Evolutionary conservation across 2,888 invertebrate species (phyloP).

Genomic region (Antitype chi): DNA sequence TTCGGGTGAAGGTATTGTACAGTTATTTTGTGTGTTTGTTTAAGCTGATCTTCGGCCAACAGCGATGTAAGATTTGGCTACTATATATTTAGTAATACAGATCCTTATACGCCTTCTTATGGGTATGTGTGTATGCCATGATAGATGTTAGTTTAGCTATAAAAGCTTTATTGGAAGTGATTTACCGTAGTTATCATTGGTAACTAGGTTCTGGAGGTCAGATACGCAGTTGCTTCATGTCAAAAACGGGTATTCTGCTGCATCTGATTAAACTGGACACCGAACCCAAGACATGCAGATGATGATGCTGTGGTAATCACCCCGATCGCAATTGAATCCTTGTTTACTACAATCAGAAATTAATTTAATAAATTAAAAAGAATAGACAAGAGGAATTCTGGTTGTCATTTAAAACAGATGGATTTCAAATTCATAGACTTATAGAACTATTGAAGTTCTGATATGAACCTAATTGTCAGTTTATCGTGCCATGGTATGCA

Average conservation of each 20-base stretch:
- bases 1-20: too few relatives aligned
- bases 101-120: too few relatives aligned
- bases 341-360: neutral
- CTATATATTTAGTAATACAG: too few relatives aligned
- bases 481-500: slow-evolving; percentile 1
- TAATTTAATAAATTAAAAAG: neutral
- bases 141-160: too few relatives aligned
- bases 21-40: too few relatives aligned
- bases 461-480: neutral
- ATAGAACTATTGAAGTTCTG: neutral
- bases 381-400: neutral
- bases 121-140: too few relatives aligned
- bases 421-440: neutral
- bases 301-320: neutral
- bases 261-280: neutral
- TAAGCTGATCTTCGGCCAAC: too few relatives aligned
- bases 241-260: too few relatives aligned
- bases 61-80: too few relatives aligned
- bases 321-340: too few relatives aligned
- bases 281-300: neutral
- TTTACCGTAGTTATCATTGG: neutral
- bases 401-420: neutral
- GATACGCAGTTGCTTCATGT: too few relatives aligned
- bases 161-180: too few relatives aligned
- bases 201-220: neutral